These are phyloP conservation scores for Zhengitettix transpicula DNA, from an alignment of 2,888 invertebrate genomes.

Conservation along the genomic window DNA sequence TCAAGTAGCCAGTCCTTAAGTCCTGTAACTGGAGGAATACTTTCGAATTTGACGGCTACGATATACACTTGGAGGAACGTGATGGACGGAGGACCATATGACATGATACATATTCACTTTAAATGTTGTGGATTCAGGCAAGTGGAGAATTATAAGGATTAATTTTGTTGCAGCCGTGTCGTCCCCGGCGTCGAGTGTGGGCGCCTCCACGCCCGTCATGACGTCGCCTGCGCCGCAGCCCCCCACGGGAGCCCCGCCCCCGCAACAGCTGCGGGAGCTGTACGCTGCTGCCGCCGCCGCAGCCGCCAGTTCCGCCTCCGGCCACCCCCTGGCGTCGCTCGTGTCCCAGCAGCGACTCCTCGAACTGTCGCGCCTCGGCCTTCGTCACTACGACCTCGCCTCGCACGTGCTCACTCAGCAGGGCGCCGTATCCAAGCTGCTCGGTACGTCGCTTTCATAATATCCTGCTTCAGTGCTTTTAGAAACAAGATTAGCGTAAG, in stretches of 20 bases:
- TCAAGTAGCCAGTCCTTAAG: too few relatives aligned
- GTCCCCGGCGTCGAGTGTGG: conserved; percentile 27
- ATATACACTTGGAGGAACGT: too few relatives aligned
- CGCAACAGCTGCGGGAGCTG: conserved; percentile 25
- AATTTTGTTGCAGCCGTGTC: conserved; percentile 33
- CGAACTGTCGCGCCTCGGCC: conserved; percentile 55
- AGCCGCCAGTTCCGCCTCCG: background rate
- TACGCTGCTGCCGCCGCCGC: conserved; percentile 20
- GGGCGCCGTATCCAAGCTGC: conserved; percentile 74
- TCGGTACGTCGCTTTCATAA: conserved; percentile 69
- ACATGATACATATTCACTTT: too few relatives aligned
- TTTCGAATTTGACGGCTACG: too few relatives aligned
- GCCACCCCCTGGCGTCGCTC: conserved; percentile 49
- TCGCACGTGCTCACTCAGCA: conserved; percentile 75
- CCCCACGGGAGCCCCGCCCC: conserved; percentile 24
- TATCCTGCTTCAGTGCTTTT: too few relatives aligned
- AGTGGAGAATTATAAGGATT: conserved; percentile 20
- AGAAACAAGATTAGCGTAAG: too few relatives aligned
- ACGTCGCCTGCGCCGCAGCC: conserved; percentile 17
- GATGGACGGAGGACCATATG: too few relatives aligned
- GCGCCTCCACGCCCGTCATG: conserved; percentile 17
- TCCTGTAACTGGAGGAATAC: too few relatives aligned
- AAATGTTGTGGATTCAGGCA: background rate
- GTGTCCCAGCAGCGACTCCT: conserved; percentile 55
- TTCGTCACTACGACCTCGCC: conserved; percentile 78